Evolutionary conservation across 2,888 invertebrate genomes (phyloP), one percentile per base, ranked within the genome.

Genomic region (Amphipoea lucens): DNA sequence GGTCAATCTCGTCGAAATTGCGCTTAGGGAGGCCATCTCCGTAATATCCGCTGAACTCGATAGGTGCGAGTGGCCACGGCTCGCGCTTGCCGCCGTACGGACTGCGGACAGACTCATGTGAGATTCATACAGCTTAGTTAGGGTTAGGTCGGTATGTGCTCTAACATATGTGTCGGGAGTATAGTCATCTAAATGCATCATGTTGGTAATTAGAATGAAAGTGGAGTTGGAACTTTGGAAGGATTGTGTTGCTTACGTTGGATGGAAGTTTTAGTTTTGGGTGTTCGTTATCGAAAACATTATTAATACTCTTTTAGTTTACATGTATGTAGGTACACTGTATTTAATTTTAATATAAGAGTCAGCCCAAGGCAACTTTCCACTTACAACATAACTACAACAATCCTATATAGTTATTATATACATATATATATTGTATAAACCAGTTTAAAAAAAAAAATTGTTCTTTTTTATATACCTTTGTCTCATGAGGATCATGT

Each of bases 1-100:
- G 94, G 93, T 97, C 97, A 83, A 97, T 97, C 93, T 97, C 97
- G 88, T 97, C 97, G 90, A 97, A 97, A 92, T 97, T 97, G 74
- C 96, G 94, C 87, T 96, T 96, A 23, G 94, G 94, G 70, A 95
- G 92, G 62, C 94, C 95, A 79, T 96, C 95, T 79, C 93, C 95
- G 90, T 94, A 95, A 91, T 95, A 95, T 89, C 94, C 93, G 87
- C 89, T 84, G 82, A 92, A 93, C 81, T 93, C 93, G 79, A 92
- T 74, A 77, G 94, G 91, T 45, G 92, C 89, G 74, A 93, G 84
- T 12, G 94, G 93, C 93, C 95, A 95, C 48, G 90, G 88, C 79
- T 94, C 94, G 51, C 96, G 95, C 90, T 97, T 97, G 79, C 92
- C 88, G 6, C 87, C 96, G 86, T 96, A 96, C 7, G 95, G 91